A percentile compares a stretch with the other conserved stretches of the same genome.
Evolutionary conservation across 2,888 invertebrate species (phyloP).

Genomic region (Crossocerus cetratus): DNA sequence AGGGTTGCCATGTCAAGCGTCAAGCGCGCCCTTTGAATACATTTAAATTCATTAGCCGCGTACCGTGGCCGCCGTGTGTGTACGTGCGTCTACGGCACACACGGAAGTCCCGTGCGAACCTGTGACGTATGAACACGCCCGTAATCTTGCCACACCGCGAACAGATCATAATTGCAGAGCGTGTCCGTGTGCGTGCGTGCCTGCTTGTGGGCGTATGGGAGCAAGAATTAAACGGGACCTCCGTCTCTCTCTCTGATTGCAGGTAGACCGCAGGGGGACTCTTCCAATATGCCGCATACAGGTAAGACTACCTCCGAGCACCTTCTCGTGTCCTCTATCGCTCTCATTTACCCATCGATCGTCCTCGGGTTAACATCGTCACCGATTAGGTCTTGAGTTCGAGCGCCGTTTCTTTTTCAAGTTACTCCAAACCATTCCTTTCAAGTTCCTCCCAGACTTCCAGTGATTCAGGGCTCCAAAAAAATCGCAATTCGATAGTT

Average conservation of each 20-base stretch:
- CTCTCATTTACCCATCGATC: too few relatives aligned
- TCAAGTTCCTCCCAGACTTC: too few relatives aligned
- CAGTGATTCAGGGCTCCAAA: too few relatives aligned
- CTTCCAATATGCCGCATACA: slow-evolving; percentile 69
- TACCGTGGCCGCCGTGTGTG: slow-evolving; percentile 32
- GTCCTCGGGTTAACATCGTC: too few relatives aligned
- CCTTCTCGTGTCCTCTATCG: not conserved
- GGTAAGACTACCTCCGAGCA: slow-evolving; percentile 55
- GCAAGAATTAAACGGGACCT: slow-evolving; percentile 4
- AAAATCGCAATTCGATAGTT: too few relatives aligned
- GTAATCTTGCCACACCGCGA: slow-evolving; percentile 17
- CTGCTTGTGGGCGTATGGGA: not conserved
- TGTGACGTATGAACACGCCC: slow-evolving; percentile 18
- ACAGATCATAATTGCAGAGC: slow-evolving; percentile 1
- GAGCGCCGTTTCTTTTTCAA: too few relatives aligned
- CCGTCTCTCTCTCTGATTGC: slow-evolving; percentile 54
- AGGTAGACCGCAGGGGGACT: slow-evolving; percentile 49
- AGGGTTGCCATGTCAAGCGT: slow-evolving; percentile 74
- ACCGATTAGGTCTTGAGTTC: too few relatives aligned
- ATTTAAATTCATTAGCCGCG: slow-evolving; percentile 75
- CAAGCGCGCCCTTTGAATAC: slow-evolving; percentile 75
- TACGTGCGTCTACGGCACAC: slow-evolving; percentile 5
- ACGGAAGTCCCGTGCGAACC: not conserved
- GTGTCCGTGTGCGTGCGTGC: slow-evolving; percentile 1
- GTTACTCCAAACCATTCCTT: too few relatives aligned